Conservation (phyloP, 2,888 invertebrate species). For the Melolontha melolontha region DNA sequence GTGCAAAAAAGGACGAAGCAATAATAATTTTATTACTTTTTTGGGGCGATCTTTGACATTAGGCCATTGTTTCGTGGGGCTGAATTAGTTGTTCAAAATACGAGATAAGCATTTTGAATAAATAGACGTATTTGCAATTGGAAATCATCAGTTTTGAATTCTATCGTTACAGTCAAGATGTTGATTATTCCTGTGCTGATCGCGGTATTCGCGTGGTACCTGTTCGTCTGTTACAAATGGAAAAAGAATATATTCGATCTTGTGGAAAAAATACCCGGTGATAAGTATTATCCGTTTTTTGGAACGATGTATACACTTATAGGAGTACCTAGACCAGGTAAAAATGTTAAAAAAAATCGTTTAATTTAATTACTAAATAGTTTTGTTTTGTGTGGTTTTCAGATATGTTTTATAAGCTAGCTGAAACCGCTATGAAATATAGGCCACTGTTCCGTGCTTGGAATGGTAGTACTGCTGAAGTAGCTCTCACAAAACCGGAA, state of each 20-base stretch:
- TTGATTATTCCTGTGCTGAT: conserved; percentile 16
- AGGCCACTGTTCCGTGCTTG: conserved; percentile 40
- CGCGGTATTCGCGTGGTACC: conserved; percentile 24
- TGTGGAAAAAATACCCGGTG: conserved; percentile 38
- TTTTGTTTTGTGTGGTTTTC: too few species aligned
- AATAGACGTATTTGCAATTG: not conserved
- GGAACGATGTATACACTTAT: conserved; percentile 34
- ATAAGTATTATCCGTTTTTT: conserved; percentile 30
- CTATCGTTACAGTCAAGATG: not conserved
- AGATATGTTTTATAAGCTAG: too few species aligned
- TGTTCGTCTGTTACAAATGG: conserved; percentile 31
- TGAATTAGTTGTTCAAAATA: not conserved
- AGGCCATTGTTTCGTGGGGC: too few species aligned
- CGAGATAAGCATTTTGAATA: not conserved
- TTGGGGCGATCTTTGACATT: too few species aligned
- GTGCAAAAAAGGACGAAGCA: too few species aligned
- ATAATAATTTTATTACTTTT: too few species aligned
- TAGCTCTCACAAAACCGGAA: conserved; percentile 52
- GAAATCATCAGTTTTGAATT: not conserved
- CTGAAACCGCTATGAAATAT: too few species aligned
- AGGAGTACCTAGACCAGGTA: conserved; percentile 34
- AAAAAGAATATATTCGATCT: conserved; percentile 32
- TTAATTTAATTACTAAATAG: too few species aligned
- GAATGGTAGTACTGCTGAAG: conserved; percentile 49
- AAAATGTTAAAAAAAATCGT: not conserved